Conservation (phyloP, 2,113 vertebrate genomes). For the Pyxicephalus adspersus region DNA sequence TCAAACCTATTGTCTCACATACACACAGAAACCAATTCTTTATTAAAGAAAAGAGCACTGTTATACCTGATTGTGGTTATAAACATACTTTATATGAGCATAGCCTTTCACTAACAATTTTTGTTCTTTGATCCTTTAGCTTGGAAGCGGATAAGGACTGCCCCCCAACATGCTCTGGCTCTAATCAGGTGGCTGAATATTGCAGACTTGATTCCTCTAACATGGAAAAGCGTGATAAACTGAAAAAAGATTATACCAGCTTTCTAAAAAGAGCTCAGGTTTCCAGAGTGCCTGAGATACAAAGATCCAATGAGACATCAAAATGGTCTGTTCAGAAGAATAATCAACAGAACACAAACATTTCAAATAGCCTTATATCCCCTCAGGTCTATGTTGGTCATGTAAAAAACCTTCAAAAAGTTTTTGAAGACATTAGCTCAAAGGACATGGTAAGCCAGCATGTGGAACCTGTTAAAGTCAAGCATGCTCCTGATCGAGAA, state of each 20-base stretch:
- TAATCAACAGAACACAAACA: not conserved
- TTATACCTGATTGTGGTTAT: too few relatives aligned
- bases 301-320: conserved; percentile 9
- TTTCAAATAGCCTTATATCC: not conserved
- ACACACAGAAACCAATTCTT: too few relatives aligned
- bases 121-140: not conserved
- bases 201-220: not conserved
- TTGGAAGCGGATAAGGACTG: conserved; percentile 11
- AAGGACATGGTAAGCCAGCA: not conserved
- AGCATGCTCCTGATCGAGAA: not conserved
- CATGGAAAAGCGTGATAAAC: conserved; percentile 55
- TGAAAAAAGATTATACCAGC: conserved; percentile 40
- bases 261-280: conserved; percentile 46
- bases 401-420: conserved; percentile 38
- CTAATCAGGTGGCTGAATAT: conserved; percentile 22
- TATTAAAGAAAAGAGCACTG: too few relatives aligned
- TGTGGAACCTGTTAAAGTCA: not conserved
- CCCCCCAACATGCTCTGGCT: conserved; percentile 4
- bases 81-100: too few relatives aligned
- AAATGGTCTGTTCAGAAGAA: conserved; percentile 1
- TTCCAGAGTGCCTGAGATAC: conserved; percentile 3
- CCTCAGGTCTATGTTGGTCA: conserved; percentile 2
- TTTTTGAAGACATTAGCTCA: conserved; percentile 32
- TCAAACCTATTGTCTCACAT: too few relatives aligned
- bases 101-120: too few relatives aligned